These are phyloP conservation scores for Crepidodera aurea DNA, from an alignment of 2,888 invertebrate genomes.

Conservation along the genomic window DNA sequence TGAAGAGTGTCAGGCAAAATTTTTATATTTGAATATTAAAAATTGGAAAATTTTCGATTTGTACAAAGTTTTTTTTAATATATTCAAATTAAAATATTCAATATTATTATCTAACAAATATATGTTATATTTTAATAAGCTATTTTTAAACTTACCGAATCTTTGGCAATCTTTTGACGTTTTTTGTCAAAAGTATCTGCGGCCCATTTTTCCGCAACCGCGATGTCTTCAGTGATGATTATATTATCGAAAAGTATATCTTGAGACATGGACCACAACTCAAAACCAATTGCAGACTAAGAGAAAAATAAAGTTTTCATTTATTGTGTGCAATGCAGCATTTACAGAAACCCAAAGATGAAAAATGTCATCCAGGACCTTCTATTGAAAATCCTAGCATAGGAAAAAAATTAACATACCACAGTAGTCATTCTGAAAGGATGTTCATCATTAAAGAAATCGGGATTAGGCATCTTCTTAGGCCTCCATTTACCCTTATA, in stretches of 20 bases:
- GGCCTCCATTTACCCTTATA: slow-evolving; percentile 97
- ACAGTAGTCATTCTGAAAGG: slow-evolving; percentile 92
- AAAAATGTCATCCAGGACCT: too few species aligned
- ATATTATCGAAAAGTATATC: slow-evolving; percentile 95
- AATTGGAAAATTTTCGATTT: too few species aligned
- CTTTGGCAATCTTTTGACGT: slow-evolving; percentile 78
- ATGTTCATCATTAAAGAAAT: slow-evolving; percentile 88
- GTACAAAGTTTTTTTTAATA: too few species aligned
- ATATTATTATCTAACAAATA: too few species aligned
- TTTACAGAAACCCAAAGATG: too few species aligned
- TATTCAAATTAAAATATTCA: too few species aligned
- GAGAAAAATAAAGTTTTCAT: slow-evolving; percentile 46
- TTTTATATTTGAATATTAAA: too few species aligned
- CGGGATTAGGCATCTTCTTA: slow-evolving; percentile 86
- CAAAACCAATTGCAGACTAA: slow-evolving; percentile 92
- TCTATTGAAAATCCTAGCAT: too few species aligned
- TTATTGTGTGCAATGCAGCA: too few species aligned
- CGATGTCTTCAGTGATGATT: slow-evolving; percentile 84
- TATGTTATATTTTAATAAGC: too few species aligned
- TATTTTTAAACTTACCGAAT: slow-evolving; percentile 78
- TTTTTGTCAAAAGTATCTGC: slow-evolving; percentile 86
- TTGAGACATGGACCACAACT: slow-evolving; percentile 98
- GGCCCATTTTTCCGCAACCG: slow-evolving; percentile 82
- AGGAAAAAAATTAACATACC: slow-evolving; percentile 70
- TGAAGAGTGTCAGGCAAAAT: too few species aligned